These are phyloP conservation scores for Tichodroma muraria DNA, from an alignment of 2,113 vertebrate genomes.

Conservation along the genomic window DNA sequence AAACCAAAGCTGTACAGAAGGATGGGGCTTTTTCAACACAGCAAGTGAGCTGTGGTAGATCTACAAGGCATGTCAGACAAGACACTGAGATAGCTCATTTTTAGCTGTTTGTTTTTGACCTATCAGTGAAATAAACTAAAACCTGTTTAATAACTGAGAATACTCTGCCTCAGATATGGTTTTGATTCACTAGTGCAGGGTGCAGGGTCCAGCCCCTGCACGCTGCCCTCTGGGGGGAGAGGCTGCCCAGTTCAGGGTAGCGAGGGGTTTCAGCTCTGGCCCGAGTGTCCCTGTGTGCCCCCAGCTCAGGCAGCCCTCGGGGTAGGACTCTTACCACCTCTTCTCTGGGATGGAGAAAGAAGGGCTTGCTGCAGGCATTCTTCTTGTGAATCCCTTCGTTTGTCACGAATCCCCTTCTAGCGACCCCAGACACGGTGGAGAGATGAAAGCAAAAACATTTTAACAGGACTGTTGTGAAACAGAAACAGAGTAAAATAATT, in stretches of 20 bases:
- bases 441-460: background rate
- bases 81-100: background rate
- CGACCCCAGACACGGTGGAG: accelerated
- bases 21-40: background rate
- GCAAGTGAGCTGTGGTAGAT: accelerated
- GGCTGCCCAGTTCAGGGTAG: accelerated
- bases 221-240: accelerated
- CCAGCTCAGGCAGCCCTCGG: accelerated
- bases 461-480: background rate
- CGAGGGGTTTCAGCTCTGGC: too few species aligned
- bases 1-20: background rate
- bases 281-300: background rate
- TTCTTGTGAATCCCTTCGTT: background rate
- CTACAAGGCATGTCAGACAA: background rate
- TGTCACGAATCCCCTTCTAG: accelerated
- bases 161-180: background rate
- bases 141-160: background rate
- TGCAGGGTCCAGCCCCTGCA: background rate
- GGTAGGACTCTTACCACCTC: accelerated
- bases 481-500: background rate
- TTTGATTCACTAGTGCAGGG: background rate
- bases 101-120: too few species aligned
- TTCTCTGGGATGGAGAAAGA: background rate
- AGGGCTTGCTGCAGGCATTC: background rate
- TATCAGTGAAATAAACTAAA: background rate